Base-by-base conservation (phyloP, 2,113 vertebrate species). In the Trematomus loennbergii region DNA sequence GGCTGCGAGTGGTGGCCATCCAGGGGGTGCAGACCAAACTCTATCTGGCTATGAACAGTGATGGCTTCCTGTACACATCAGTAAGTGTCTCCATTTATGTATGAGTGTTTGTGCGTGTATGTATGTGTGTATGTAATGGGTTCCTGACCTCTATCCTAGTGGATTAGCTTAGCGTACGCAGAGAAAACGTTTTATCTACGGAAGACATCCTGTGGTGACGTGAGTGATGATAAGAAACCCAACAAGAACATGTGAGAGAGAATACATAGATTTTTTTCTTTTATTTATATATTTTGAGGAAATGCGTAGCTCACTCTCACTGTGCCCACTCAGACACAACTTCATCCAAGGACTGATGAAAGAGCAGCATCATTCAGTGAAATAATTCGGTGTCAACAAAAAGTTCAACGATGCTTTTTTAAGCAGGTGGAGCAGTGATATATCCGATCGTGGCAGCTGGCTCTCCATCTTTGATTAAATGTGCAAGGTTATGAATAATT, bases 21-120 rank as follows among this genome's bases (percentile, higher is more conserved):
- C 98, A 99, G 93, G 98, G 98, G 70, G 97, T 99, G 93, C 98
- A 99, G 93, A 99, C 97, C 85, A 99, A 99, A 93, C 93, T 99
- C 45, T 99, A 99, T 75, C 92, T 99, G 96, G 98, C 98, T 73
- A 99, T 99, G 98, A 99, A 99, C 95, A 98, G 97, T 8, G 98
- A 99, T 92, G 98, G 98, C 88, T 99, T 94, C 91, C 93, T 99
- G 71, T 99, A 99, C 84, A 98, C 98, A 94, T 99, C 98, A 86
- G 98, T 99, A 95, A 98, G 97, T 84, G 95, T 61, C 36, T 48
- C 5, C 18, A 18, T 46, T n/a, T 4, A 22, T 59, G 1, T 20
- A 9, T 48, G 45, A 68, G 16, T 69, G 49, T 64, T 55, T 29
- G 36, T 20, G 12, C 22, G 46, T 75, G 54, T 73, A 17, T 0